phyloP scores from a whole-genome alignment of 2,113 vertebrate species.

The Hipposideros armiger region DNA sequence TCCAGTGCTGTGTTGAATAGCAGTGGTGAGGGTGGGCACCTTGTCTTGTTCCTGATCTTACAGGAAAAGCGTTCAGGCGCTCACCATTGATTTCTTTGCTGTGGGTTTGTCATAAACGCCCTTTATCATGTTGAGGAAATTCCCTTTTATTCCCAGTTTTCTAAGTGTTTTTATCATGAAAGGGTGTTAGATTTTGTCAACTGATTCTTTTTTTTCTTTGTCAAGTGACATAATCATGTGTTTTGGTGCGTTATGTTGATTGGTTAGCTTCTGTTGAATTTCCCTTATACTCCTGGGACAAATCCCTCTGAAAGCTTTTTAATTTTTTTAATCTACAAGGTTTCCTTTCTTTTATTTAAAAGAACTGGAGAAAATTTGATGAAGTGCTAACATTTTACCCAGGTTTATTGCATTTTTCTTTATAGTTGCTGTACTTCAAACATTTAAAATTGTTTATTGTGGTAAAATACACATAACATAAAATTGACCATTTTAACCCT shows the following conservation, averaged over 20 bases:
- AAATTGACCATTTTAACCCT: not conserved
- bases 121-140: not conserved
- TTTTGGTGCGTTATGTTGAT: rapidly evolving
- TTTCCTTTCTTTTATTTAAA: slow-evolving; percentile 53
- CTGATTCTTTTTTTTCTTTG: not conserved
- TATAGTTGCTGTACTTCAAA: slow-evolving; percentile 15
- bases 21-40: too few relatives aligned
- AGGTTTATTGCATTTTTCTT: slow-evolving; percentile 30
- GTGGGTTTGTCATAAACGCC: not conserved
- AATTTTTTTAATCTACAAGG: not conserved
- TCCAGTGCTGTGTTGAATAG: rapidly evolving
- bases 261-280: not conserved
- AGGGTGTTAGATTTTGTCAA: not conserved
- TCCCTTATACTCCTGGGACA: not conserved
- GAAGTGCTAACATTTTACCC: not conserved
- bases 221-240: not conserved
- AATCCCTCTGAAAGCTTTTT: not conserved
- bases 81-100: too few relatives aligned
- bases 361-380: slow-evolving; percentile 47
- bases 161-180: not conserved
- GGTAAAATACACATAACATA: not conserved
- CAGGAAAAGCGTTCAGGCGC: not conserved
- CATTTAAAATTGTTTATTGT: not conserved
- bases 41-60: not conserved
- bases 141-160: not conserved